Evolutionary conservation across 2,888 invertebrate genomes (phyloP).

Genomic region (Nasonia oneida): DNA sequence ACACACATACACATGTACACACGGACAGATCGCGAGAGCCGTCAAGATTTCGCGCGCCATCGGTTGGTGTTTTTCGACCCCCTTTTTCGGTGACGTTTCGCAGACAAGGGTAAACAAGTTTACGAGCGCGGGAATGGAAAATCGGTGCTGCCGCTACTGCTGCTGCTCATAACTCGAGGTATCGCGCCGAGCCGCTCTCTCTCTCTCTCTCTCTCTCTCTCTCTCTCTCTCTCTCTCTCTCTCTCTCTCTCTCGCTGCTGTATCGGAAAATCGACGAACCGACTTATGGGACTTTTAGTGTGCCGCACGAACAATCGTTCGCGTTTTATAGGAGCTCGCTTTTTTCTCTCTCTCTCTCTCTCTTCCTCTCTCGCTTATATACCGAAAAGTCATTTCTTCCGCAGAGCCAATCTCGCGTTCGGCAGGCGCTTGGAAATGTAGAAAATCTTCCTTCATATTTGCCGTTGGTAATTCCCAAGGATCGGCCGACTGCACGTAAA

Average conservation of each 20-base stretch:
- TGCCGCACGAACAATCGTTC: slow-evolving; percentile 27
- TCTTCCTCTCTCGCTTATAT: not conserved
- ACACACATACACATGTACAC: no score
- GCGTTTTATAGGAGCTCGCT: slow-evolving; percentile 17
- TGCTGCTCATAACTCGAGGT: slow-evolving; percentile 38
- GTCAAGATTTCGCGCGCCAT: slow-evolving; percentile 19
- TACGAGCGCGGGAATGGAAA: slow-evolving; percentile 49
- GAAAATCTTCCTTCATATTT: slow-evolving; percentile 44
- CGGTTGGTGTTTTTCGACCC: slow-evolving; percentile 38
- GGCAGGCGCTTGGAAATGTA: not conserved
- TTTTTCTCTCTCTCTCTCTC: no score
- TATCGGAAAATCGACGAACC: slow-evolving; percentile 43
- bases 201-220: not conserved
- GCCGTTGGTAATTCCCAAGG: slow-evolving; percentile 41
- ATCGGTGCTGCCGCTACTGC: not conserved
- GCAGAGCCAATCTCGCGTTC: not conserved
- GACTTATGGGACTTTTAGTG: slow-evolving; percentile 36
- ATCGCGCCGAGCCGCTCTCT: no score
- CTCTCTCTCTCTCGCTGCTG: not conserved
- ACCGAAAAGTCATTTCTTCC: slow-evolving; percentile 6
- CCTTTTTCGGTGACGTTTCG: slow-evolving; percentile 20
- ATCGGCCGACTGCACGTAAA: slow-evolving; percentile 49
- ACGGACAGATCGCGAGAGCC: not conserved
- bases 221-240: not conserved
- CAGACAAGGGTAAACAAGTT: slow-evolving; percentile 56